These are phyloP conservation scores for Melopsittacus undulatus DNA, from an alignment of 2,797 vertebrate genomes.

Conservation along the genomic window DNA sequence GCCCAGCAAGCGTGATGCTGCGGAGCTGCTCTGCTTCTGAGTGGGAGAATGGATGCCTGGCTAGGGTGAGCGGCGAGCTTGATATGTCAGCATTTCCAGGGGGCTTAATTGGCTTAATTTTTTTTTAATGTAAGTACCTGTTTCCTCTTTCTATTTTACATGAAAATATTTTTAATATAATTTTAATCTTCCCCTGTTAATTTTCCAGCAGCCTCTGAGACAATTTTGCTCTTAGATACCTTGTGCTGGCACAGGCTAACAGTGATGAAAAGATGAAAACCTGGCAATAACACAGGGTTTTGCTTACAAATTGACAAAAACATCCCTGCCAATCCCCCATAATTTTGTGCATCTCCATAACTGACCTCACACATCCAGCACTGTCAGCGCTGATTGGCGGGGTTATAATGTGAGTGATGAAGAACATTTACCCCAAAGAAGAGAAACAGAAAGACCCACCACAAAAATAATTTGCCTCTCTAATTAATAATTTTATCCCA, in stretches of 20 bases:
- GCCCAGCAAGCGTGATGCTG: background rate
- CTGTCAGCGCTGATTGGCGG: conserved; percentile 53
- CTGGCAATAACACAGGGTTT: conserved; percentile 25
- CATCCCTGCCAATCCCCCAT: conserved; percentile 30
- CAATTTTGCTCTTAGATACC: background rate
- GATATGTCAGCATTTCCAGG: background rate
- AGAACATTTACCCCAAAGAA: background rate
- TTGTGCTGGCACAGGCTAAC: background rate
- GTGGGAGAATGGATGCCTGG: background rate
- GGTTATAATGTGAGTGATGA: conserved; percentile 28
- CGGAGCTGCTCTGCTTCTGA: background rate
- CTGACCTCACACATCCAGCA: conserved; percentile 59
- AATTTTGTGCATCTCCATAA: conserved; percentile 58
- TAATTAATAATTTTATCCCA: background rate
- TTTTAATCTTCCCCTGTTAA: background rate
- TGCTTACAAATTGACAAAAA: conserved; percentile 59
- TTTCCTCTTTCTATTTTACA: background rate
- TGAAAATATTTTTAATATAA: background rate
- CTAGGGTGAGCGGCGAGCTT: background rate
- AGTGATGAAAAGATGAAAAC: conserved; percentile 39
- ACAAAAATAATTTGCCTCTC: background rate
- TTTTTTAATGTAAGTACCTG: conserved; percentile 9
- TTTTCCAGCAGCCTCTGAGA: conserved; percentile 13
- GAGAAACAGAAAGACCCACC: background rate
- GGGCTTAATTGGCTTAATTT: conserved; percentile 33